phyloP scores from a whole-genome alignment of 92 coral and sea anemone genomes.

The Pocillopora grandis region DNA sequence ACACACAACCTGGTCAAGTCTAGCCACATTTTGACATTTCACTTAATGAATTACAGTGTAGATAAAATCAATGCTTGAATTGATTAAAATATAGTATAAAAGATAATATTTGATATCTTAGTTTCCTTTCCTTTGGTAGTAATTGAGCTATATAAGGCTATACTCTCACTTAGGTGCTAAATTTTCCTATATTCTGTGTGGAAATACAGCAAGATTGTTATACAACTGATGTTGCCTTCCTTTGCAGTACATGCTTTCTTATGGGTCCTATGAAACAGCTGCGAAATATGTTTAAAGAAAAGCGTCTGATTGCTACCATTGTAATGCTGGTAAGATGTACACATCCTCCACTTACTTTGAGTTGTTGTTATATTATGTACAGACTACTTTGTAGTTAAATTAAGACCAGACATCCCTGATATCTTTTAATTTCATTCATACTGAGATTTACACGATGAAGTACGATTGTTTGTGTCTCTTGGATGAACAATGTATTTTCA shows the following conservation, averaged over 20 bases:
- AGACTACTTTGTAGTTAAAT: neutral
- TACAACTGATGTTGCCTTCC: neutral
- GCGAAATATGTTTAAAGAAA: conserved; percentile 98
- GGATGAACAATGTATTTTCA: no score
- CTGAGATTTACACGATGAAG: no score
- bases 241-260: conserved; percentile 87
- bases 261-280: conserved; percentile 96
- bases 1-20: neutral
- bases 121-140: no score
- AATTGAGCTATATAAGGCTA: no score
- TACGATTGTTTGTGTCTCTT: no score
- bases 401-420: neutral
- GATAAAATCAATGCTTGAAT: no score
- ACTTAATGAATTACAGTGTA: neutral
- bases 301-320: conserved; percentile 94
- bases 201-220: no score
- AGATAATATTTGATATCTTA: no score
- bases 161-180: no score
- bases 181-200: no score
- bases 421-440: no score
- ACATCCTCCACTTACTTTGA: neutral
- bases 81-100: no score
- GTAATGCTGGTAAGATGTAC: conserved; percentile 84
- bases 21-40: neutral
- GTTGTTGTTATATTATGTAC: neutral